phyloP scores from a whole-genome alignment of 1,140 invertebrate genomes.

The Neelides sp. region DNA sequence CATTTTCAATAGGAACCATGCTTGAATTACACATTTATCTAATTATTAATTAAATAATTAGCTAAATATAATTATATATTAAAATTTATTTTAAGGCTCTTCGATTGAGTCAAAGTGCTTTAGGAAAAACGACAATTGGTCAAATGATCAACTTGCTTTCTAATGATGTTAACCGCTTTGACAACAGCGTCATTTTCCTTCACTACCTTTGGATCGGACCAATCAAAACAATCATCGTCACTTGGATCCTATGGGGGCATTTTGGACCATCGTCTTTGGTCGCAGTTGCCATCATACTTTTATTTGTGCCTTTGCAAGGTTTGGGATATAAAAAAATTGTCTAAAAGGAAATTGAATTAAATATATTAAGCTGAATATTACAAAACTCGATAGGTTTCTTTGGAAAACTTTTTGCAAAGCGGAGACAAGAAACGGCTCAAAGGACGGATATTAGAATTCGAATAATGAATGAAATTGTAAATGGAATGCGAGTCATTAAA shows the following conservation, averaged over 20 bases:
- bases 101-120: constrained; percentile 33
- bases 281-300: constrained; percentile 39
- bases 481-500: constrained; percentile 45
- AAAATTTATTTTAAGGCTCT: constrained; percentile 21
- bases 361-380: not conserved
- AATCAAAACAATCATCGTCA: constrained; percentile 37
- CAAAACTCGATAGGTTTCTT: constrained; percentile 33
- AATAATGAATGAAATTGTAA: constrained; percentile 45
- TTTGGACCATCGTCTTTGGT: constrained; percentile 40
- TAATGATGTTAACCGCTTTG: constrained; percentile 45
- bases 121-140: constrained; percentile 43
- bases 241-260: constrained; percentile 39
- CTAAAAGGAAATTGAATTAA: not conserved
- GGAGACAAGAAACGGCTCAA: constrained; percentile 34
- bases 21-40: not conserved
- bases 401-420: constrained; percentile 36
- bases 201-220: constrained; percentile 44
- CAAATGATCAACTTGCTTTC: constrained; percentile 48
- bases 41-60: constrained; percentile 22
- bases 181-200: constrained; percentile 37
- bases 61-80: constrained; percentile 14
- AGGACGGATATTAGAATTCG: constrained; percentile 37
- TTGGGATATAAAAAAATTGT: not conserved
- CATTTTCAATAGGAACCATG: not conserved
- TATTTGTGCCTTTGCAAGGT: constrained; percentile 43